phyloP scores from a whole-genome alignment of 2,888 invertebrate genomes.

The Hydriomena furcata region DNA sequence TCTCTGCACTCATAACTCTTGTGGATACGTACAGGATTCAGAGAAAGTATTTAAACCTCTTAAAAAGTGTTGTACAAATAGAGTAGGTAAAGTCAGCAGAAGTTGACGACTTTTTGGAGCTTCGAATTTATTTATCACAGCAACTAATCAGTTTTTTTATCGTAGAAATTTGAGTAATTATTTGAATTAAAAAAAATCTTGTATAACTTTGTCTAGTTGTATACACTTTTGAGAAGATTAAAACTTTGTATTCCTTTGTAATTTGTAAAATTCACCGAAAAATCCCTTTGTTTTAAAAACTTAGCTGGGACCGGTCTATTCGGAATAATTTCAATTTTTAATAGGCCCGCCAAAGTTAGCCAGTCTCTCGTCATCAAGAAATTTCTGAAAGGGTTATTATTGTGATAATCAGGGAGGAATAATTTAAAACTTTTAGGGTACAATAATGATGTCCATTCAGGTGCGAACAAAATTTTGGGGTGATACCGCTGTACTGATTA shows the following conservation, averaged over 20 bases:
- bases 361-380: slow-evolving; percentile 45
- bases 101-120: too few species aligned
- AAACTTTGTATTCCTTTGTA: slow-evolving; percentile 22
- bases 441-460: slow-evolving; percentile 28
- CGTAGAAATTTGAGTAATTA: too few species aligned
- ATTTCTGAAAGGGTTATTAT: slow-evolving; percentile 52
- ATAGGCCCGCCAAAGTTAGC: slow-evolving; percentile 39
- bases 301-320: slow-evolving; percentile 19
- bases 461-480: slow-evolving; percentile 20
- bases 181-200: too few species aligned
- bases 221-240: not conserved
- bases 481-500: too few species aligned
- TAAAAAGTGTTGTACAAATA: too few species aligned
- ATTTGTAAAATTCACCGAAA: slow-evolving; percentile 15
- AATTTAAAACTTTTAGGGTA: slow-evolving; percentile 31
- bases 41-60: too few species aligned
- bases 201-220: too few species aligned
- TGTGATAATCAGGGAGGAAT: slow-evolving; percentile 56
- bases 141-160: too few species aligned
- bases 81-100: too few species aligned
- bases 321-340: slow-evolving; percentile 34
- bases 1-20: too few species aligned
- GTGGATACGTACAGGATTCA: too few species aligned
- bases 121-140: too few species aligned
- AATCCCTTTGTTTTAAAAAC: slow-evolving; percentile 17